These are phyloP conservation scores for Zaprionus lachaisei DNA, from an alignment of 1,140 invertebrate species.

Conservation along the genomic window DNA sequence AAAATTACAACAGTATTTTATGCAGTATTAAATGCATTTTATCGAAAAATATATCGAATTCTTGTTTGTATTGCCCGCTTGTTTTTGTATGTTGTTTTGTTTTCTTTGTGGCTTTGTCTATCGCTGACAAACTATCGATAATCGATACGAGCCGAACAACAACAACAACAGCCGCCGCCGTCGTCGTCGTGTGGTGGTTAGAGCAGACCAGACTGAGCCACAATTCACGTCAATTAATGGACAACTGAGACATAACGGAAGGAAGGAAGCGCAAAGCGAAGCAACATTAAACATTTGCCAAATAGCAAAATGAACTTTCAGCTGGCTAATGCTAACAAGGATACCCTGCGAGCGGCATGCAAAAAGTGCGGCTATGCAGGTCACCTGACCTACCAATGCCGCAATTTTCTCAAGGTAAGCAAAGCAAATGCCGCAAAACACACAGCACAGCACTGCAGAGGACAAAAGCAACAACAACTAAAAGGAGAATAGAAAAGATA, in stretches of 20 bases:
- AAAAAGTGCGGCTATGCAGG: slow-evolving; percentile 98
- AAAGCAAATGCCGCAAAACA: slow-evolving; percentile 64
- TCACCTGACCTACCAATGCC: slow-evolving; percentile 97
- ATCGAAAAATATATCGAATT: not conserved
- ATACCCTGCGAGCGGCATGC: slow-evolving; percentile 91
- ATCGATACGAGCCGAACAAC: slow-evolving; percentile 18
- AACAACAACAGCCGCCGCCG: slow-evolving; percentile 44
- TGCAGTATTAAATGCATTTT: not conserved
- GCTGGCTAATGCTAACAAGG: slow-evolving; percentile 87
- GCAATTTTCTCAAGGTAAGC: slow-evolving; percentile 96
- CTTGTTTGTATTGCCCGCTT: not conserved
- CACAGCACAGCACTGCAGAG: not conserved
- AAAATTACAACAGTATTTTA: too few species aligned
- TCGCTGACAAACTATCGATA: slow-evolving; percentile 25
- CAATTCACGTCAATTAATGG: slow-evolving; percentile 46
- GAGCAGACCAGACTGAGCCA: slow-evolving; percentile 33
- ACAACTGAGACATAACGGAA: slow-evolving; percentile 9
- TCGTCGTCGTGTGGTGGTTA: slow-evolving; percentile 36
- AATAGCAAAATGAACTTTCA: slow-evolving; percentile 74
- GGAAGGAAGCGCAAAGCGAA: not conserved
- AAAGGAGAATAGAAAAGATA: not conserved
- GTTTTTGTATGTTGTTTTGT: not conserved
- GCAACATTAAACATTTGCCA: not conserved
- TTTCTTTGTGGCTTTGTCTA: not conserved
- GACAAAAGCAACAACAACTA: not conserved